phyloP scores from a whole-genome alignment of 2,113 vertebrate genomes.

The Oncorhynchus gorbuscha region DNA sequence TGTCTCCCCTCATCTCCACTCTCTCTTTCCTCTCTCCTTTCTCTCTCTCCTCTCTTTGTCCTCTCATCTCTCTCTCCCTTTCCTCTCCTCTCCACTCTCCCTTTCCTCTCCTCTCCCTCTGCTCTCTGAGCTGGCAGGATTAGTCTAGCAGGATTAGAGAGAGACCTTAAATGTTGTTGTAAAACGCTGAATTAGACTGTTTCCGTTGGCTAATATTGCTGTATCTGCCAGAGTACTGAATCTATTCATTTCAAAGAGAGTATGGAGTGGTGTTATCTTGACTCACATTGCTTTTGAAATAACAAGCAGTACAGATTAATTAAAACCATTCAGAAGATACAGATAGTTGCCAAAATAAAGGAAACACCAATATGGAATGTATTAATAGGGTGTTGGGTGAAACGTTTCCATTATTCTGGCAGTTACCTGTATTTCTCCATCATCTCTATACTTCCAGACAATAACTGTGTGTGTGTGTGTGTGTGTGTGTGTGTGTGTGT shows the following conservation, averaged over 20 bases:
- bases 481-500: too few relatives aligned
- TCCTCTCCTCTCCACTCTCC: background rate
- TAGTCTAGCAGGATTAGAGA: slow-evolving; percentile 25
- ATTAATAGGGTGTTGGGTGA: too few relatives aligned
- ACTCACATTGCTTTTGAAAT: slow-evolving; percentile 44
- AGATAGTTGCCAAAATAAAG: slow-evolving; percentile 40
- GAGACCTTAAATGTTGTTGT: slow-evolving; percentile 29
- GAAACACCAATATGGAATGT: too few relatives aligned
- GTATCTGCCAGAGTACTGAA: slow-evolving; percentile 30
- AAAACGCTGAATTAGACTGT: slow-evolving; percentile 47
- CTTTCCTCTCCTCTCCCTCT: background rate
- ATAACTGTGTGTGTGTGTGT: too few relatives aligned
- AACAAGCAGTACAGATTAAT: slow-evolving; percentile 57
- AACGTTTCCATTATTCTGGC: too few relatives aligned
- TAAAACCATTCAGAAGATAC: slow-evolving; percentile 44
- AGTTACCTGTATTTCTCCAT: too few relatives aligned
- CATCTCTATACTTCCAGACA: too few relatives aligned
- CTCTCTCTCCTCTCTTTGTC: background rate
- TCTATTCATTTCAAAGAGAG: slow-evolving; percentile 35
- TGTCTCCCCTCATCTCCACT: background rate
- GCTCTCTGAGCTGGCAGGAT: slow-evolving; percentile 38
- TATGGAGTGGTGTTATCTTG: slow-evolving; percentile 32
- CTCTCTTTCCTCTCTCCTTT: background rate
- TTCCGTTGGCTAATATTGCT: slow-evolving; percentile 35
- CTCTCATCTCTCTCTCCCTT: background rate